Conservation (phyloP, 2,113 vertebrate species). For the Spea bombifrons region DNA sequence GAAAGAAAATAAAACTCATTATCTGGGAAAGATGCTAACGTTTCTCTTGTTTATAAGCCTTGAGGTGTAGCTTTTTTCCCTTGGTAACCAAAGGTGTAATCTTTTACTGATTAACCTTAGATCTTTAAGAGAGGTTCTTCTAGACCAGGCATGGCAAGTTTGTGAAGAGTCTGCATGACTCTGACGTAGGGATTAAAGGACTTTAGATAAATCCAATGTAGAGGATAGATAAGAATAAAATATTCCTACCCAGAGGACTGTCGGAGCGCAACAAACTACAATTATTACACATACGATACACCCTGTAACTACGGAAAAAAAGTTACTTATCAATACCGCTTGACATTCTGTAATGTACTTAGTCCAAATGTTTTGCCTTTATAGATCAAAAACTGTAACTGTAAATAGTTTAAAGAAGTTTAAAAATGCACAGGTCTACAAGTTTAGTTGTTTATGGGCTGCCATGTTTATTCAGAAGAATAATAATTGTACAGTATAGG, state of each 20-base stretch:
- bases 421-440: too few relatives aligned
- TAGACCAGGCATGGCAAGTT: constrained; percentile 30
- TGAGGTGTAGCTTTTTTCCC: constrained; percentile 31
- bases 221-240: constrained; percentile 38
- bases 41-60: constrained; percentile 17
- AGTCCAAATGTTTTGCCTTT: too few relatives aligned
- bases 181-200: constrained; percentile 36
- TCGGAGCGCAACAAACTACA: constrained; percentile 4
- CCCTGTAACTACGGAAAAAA: not conserved
- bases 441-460: too few relatives aligned
- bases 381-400: too few relatives aligned
- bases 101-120: constrained; percentile 35
- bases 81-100: constrained; percentile 39
- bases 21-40: constrained; percentile 8
- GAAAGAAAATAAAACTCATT: constrained; percentile 16
- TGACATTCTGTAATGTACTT: not conserved
- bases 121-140: constrained; percentile 33
- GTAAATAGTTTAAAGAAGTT: too few relatives aligned
- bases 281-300: not conserved
- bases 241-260: constrained; percentile 20
- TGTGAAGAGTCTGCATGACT: constrained; percentile 24
- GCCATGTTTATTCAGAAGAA: too few relatives aligned
- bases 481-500: too few relatives aligned
- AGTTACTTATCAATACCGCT: not conserved
- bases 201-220: constrained; percentile 29